Evolutionary conservation across 2,113 vertebrate genomes (phyloP), one percentile per base, ranked within the genome.

Genomic region (Uropsilus gracilis): DNA sequence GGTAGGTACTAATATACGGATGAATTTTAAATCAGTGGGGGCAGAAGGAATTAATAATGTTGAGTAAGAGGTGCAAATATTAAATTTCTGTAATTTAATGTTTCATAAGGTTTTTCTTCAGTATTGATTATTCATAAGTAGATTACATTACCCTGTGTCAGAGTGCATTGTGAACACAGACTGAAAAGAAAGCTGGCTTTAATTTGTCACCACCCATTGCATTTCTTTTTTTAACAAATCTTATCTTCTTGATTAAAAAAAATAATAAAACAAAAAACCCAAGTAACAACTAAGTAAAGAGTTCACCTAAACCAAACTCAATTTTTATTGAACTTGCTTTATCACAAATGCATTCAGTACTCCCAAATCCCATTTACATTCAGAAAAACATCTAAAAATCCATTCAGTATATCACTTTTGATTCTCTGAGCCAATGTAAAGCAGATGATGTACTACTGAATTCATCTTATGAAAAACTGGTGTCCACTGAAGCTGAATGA

Each of bases 141-240:
- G 6, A 83, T 71, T 87, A 26, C 84, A 89, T 82, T 50, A 63
- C 17, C n/a, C 24, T 77, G 11, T 55, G 77, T 44, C 55, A 87
- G 12, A 85, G 2, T 81, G 2, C 66, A 93, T 1, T 84, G 3
- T 77, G 94, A 68, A 83, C 11, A 87, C 6, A 94, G 95, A 59
- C 26, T 91, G 34, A 84, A 10, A 20, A 1, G 63, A 87, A 94
- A 30, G 11, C 32, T 95, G 50, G n/a, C 22, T 84, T 92, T 81
- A 83, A 86, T 91, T 34, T 72, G 50, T 6, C 53, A 17, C 53
- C 18, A 53, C 2, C 30, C 39, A 73, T 0, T 48, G 26, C n/a
- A 87, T 81, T 90, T 86, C n/a, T 88, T 83, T 76, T 59, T 87
- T 88, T 30, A 84, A 88, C 24, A 66, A 82, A 90, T 94, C 0